Base-by-base conservation (phyloP, 2,797 vertebrate species). In the Salarias fasciatus region DNA sequence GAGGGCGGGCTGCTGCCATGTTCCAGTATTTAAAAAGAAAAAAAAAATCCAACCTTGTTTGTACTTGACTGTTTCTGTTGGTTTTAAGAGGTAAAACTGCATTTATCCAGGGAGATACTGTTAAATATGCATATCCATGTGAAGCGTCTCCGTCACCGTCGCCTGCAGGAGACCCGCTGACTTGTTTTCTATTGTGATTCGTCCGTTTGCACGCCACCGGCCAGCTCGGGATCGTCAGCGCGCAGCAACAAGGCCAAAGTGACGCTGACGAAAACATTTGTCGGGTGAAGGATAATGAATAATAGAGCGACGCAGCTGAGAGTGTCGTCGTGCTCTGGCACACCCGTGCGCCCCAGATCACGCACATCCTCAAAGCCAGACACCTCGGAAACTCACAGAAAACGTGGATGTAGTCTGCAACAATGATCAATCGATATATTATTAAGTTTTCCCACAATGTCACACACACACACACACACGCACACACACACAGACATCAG, bases 361-460 rank as follows among this genome's bases (percentile, higher is more conserved):
- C 29, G 5, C 18, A 24, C 18, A 24, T 24, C 18, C 24, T 24
- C 18, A 24, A 24, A 24, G n/a, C n/a, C n/a, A n/a, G n/a, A n/a
- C n/a, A n/a, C n/a, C n/a, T n/a, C n/a, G n/a, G 66, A 83, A 72
- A 70, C 68, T 18, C 2, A 3, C 44, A 72, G 37, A 68, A 69
- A 71, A 69, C 37, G 56, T 61, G 57, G 63, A 24, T 24, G 18
- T 24, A 3, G 51, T 64, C 48, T 49, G 72, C 52, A 75, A 72
- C 14, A 49, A 60, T 31, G 9, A 79, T 29, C 30, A 86, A 74
- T 72, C 55, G 1, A 81, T 82, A 75, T 43, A 65, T 69, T 78
- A 84, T 89, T 72, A 84, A 59, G 62, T 79, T 83, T 67, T 64
- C 76, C 48, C 18, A 49, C 43, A 56, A 50, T 44, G 13, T 76